Base-by-base conservation (phyloP, 2,888 invertebrate genomes). In the Amblyjoppa proteus region DNA sequence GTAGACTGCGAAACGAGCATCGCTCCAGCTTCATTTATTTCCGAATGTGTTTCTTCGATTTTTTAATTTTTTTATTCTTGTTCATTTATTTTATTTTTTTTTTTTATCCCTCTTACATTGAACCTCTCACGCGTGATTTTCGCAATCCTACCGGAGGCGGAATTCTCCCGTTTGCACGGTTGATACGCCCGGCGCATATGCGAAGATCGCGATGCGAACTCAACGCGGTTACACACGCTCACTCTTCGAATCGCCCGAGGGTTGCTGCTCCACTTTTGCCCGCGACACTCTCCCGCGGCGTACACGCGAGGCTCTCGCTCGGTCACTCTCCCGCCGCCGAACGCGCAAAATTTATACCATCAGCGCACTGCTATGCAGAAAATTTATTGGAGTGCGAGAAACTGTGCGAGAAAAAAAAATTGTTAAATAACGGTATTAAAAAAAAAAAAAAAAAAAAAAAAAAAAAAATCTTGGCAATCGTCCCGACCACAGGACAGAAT, bases 251-350 rank as follows among this genome's bases (percentile, higher is more conserved):
- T 83, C 81, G 90, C 89, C 90, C 80, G 88, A 90, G 90, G 90
- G 90, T 77, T 85, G 89, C 87, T 90, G 90, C 89, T 90, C 90
- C 87, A 91, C 90, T 91, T 91, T 91, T 90, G 87, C 88, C 83
- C 41, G 82, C 82, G 86, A 87, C 84, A 87, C 88, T 83, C 85
- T 85, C 87, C 81, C 87, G 76, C 75, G 66, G 74, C 73, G 80
- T 80, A 53, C 74, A 78, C 61, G 71, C 25, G 64, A 66, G 64
- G 76, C 11, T 79, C 74, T 76, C 78, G 49, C 77, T 51, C 34
- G n/a, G 16, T 25, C 74, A 13, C 53, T 28, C 31, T 31, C 31
- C n/a, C 49, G 34, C 38, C 78, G 61, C 28, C 34, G 51, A 68
- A 82, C 77, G 77, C 20, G 41, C 64, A 64, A 71, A 76, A 70